A percentile compares a stretch with the other conserved stretches of the same genome.
Conservation (phyloP, 2,113 vertebrate species). For the Bubalus kerabau region DNA sequence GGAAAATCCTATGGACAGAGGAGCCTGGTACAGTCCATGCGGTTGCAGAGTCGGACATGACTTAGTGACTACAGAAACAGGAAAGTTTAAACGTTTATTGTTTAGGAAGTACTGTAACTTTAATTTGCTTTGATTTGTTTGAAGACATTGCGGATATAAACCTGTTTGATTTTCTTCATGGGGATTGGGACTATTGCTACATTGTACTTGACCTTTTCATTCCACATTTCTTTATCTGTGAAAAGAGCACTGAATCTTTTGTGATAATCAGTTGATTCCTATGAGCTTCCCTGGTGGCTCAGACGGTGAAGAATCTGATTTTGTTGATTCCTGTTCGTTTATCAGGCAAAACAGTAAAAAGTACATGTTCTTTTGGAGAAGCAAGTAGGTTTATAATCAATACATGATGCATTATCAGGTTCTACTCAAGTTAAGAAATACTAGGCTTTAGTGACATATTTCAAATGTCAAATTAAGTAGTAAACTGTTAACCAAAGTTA, state of each 20-base stretch:
- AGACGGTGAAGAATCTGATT: not conserved
- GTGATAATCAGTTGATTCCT: not conserved
- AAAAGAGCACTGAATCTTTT: not conserved
- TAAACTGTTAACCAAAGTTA: conserved; percentile 58
- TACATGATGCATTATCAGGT: not conserved
- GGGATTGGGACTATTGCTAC: not conserved
- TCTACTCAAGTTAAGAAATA: not conserved
- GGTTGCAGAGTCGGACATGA: not conserved
- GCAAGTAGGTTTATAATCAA: not conserved
- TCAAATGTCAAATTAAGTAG: conserved; percentile 22
- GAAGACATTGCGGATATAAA: not conserved
- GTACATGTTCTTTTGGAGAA: not conserved
- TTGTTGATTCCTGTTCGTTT: not conserved
- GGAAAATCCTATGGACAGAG: not conserved
- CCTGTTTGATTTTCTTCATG: not conserved
- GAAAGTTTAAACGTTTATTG: not conserved
- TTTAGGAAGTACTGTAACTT: conserved; percentile 3
- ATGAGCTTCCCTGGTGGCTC: not conserved
- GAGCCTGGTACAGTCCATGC: not conserved
- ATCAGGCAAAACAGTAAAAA: not conserved
- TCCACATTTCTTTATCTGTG: not conserved
- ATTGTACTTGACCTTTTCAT: conserved; percentile 28
- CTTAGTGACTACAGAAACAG: not conserved
- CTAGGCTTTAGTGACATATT: conserved; percentile 24
- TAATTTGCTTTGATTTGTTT: conserved; percentile 38